Evolutionary conservation across 1,140 invertebrate species (phyloP), one percentile per base, ranked within the genome.

Genomic region (Micrasema minimum): DNA sequence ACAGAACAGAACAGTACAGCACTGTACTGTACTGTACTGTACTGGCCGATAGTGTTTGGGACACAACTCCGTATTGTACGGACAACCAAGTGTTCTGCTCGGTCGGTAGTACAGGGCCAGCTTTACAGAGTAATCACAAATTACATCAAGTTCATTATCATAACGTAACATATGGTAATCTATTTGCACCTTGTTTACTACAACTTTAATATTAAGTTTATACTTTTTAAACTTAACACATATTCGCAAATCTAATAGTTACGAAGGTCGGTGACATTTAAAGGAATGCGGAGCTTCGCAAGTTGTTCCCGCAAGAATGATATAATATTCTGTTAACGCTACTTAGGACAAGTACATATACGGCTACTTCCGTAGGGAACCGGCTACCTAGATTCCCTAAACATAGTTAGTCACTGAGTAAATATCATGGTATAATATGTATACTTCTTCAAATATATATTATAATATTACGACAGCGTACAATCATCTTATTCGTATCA

Each of bases 361-460:
- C 26, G 26, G 26, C 7, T 7, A 31, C 26, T 31, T 31, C n/a
- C n/a, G n/a, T n/a, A n/a, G n/a, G n/a, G n/a, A n/a, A n/a, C n/a
- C n/a, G 68, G 35, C 20, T 70, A 66, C 67, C 18, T 18, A n/a
- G n/a, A n/a, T n/a, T 31, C 31, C 23, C 18, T 68, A 67, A 64
- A 72, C 61, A 72, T 55, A 66, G 62, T 74, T 69, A 46, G 43
- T 72, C 48, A 51, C 51, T 69, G 69, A 53, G 26, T 72, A 70
- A 67, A 72, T 67, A 75, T 72, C 64, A 70, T 69, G 67, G 62
- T 72, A 72, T 43, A 71, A 71, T 72, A 75, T 72, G 61, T 72
- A 69, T 75, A 75, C 67, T 69, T 75, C 43, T 69, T 71, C 68
- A 74, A 74, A 72, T 72, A 72, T 72, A 72, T 45, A 66, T 66